Conservation (phyloP, 2,113 vertebrate genomes). For the Cercocebus atys region DNA sequence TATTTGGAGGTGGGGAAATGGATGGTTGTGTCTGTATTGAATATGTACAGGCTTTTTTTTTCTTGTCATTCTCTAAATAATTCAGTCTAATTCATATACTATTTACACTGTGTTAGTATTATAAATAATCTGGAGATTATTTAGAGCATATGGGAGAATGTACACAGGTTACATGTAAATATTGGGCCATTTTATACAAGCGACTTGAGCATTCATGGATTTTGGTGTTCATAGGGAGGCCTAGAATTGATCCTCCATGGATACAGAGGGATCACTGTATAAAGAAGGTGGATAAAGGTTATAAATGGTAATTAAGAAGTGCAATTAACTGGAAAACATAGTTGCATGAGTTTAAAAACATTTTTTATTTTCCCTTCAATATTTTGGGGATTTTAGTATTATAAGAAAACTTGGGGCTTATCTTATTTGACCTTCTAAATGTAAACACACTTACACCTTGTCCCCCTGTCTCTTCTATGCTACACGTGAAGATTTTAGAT, state of each 20-base stretch:
- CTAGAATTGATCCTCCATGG: background rate
- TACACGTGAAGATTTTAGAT: background rate
- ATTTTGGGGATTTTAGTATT: background rate
- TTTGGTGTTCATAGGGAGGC: background rate
- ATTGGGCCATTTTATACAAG: background rate
- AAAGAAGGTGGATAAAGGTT: background rate
- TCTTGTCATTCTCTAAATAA: background rate
- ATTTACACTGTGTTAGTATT: background rate
- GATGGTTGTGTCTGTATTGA: background rate
- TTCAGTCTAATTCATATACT: background rate
- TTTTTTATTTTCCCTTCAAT: constrained; percentile 16
- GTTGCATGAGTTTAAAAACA: background rate
- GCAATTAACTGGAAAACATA: background rate
- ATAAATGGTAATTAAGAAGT: background rate
- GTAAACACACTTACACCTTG: background rate
- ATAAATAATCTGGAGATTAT: background rate
- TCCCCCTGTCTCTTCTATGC: background rate
- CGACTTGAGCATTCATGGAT: background rate
- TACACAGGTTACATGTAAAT: background rate
- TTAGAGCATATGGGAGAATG: background rate
- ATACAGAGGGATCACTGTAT: background rate
- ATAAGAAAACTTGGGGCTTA: background rate
- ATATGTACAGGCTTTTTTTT: background rate
- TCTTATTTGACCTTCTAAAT: background rate
- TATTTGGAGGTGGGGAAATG: background rate